These are phyloP conservation scores for Zaprionus lineosus DNA, from an alignment of 2,888 invertebrate species.

Conservation along the genomic window DNA sequence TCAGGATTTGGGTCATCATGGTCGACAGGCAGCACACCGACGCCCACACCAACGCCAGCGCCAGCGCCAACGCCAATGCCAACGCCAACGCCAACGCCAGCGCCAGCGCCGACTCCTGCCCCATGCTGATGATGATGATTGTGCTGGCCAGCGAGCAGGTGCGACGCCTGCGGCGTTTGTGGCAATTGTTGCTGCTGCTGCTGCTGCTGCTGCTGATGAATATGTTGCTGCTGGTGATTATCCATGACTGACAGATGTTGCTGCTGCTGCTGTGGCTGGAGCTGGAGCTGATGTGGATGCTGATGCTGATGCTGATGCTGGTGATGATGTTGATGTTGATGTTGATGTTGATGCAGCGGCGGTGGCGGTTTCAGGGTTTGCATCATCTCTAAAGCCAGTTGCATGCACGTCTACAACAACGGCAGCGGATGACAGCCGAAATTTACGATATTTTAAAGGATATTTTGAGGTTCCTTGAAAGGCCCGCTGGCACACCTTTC, in stretches of 20 bases:
- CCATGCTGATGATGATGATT: slow-evolving; percentile 48
- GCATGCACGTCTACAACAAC: slow-evolving; percentile 51
- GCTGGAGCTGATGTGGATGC: slow-evolving; percentile 45
- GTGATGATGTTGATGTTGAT: slow-evolving; percentile 52
- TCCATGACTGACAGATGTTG: slow-evolving; percentile 75
- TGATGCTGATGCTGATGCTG: slow-evolving; percentile 46
- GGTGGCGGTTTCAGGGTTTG: slow-evolving; percentile 81
- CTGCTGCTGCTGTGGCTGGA: slow-evolving; percentile 49
- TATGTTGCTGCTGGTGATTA: slow-evolving; percentile 59
- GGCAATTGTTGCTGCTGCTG: slow-evolving; percentile 68
- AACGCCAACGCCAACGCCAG: slow-evolving; percentile 12
- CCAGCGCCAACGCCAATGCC: slow-evolving; percentile 21
- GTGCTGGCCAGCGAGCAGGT: slow-evolving; percentile 63
- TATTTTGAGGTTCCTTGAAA: neutral
- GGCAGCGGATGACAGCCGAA: slow-evolving; percentile 19
- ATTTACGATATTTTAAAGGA: neutral
- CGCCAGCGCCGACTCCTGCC: slow-evolving; percentile 9
- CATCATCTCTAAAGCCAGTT: slow-evolving; percentile 80
- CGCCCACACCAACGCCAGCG: slow-evolving; percentile 22
- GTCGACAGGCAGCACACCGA: slow-evolving; percentile 56
- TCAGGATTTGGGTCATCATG: slow-evolving; percentile 89
- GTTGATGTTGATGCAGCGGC: slow-evolving; percentile 71
- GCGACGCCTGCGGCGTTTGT: slow-evolving; percentile 68
- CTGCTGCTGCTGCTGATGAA: slow-evolving; percentile 40
- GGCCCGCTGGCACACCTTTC: neutral